phyloP scores from a whole-genome alignment of 2,113 vertebrate species.

The Arvicanthis niloticus region DNA sequence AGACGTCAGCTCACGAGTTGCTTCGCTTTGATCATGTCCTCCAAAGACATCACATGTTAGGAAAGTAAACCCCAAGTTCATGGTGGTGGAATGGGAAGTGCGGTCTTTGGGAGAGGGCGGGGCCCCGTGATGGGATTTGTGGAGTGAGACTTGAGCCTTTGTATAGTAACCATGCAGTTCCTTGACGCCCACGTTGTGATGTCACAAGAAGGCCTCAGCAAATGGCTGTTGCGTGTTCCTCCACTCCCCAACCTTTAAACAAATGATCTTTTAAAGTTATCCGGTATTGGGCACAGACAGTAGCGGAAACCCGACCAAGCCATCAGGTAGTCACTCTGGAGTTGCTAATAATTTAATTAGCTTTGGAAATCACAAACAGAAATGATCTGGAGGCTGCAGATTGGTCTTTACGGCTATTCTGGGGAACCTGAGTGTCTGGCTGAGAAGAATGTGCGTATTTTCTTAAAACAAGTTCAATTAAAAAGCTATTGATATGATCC shows the following conservation, averaged over 20 bases:
- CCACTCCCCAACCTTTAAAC: neutral
- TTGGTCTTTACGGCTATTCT: neutral
- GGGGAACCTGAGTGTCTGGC: neutral
- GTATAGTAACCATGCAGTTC: neutral
- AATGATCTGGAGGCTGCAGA: neutral
- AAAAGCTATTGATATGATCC: neutral
- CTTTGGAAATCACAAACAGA: neutral
- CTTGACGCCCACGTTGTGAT: no score
- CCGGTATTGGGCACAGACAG: neutral
- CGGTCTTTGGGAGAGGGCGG: neutral
- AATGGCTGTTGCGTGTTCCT: neutral
- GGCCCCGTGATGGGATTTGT: neutral
- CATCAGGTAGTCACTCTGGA: neutral
- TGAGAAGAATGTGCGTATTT: neutral
- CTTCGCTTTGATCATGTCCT: neutral
- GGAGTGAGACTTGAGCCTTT: neutral
- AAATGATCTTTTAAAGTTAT: neutral
- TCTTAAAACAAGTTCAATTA: slow-evolving; percentile 47
- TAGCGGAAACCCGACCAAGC: neutral
- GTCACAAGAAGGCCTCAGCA: neutral
- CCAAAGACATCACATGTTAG: neutral
- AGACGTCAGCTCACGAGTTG: neutral
- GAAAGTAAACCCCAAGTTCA: neutral
- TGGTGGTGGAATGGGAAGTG: no score
- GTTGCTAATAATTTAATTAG: neutral